phyloP scores from a whole-genome alignment of 1,140 invertebrate species.

The Philopotamus ludificatus region DNA sequence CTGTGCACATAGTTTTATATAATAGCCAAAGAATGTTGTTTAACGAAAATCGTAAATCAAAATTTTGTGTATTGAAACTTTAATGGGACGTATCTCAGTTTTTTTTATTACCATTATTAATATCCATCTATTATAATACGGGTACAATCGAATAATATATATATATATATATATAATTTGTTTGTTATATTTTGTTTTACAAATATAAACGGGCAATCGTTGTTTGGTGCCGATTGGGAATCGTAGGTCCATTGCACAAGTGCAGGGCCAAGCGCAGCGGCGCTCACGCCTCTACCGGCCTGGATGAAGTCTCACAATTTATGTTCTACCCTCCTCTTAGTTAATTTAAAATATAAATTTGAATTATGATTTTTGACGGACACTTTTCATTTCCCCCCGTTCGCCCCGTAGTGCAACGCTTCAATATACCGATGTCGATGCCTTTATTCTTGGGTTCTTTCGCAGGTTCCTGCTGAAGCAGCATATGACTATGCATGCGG shows the following conservation, averaged over 20 bases:
- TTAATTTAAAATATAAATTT: constrained; percentile 38
- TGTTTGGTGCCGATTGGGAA: no score
- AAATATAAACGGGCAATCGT: no score
- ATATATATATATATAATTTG: no score
- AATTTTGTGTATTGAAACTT: no score
- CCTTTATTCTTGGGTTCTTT: constrained; percentile 34
- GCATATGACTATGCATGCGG: constrained; percentile 55
- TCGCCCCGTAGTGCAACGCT: background rate
- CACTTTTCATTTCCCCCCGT: constrained; percentile 11
- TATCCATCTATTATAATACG: no score
- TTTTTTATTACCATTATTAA: no score
- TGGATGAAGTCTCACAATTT: constrained; percentile 14
- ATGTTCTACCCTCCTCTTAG: constrained; percentile 37
- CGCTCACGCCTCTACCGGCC: constrained; percentile 2
- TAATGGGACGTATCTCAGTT: no score
- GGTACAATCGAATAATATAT: no score
- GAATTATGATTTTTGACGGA: constrained; percentile 38
- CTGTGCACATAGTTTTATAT: no score
- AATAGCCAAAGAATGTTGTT: no score
- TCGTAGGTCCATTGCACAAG: background rate
- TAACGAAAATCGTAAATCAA: no score
- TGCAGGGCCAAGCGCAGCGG: background rate
- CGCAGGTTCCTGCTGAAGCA: constrained; percentile 59
- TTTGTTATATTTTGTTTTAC: no score
- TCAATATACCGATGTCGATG: background rate